Percentiles rank a stretch among this genome's conserved stretches.
These are phyloP conservation scores for Caenorhabditis afra DNA, from an alignment of 2,888 invertebrate genomes.

Conservation along the genomic window DNA sequence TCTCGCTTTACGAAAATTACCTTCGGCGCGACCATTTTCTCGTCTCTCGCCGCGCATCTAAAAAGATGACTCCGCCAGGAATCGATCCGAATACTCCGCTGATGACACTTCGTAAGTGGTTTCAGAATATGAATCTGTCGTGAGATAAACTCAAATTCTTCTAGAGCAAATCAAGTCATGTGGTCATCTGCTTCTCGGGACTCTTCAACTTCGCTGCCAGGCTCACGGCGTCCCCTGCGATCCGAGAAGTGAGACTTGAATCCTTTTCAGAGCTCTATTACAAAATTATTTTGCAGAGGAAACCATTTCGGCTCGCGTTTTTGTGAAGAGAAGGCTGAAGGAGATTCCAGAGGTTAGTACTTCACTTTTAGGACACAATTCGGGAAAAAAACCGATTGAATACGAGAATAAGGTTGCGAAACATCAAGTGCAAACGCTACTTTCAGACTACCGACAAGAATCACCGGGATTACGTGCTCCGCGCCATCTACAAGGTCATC, in stretches of 20 bases:
- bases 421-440: not conserved
- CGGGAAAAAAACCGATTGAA: not conserved
- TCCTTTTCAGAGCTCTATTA: not conserved
- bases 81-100: slow-evolving; percentile 19
- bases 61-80: not conserved
- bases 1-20: slow-evolving; percentile 13
- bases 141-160: not conserved
- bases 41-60: slow-evolving; percentile 1
- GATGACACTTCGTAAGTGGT: slow-evolving; percentile 42
- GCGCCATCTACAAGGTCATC: slow-evolving; percentile 27
- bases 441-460: slow-evolving; percentile 37
- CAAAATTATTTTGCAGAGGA: slow-evolving; percentile 19
- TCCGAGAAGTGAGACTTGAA: slow-evolving; percentile 34
- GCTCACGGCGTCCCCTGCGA: slow-evolving; percentile 14
- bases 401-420: too few species aligned
- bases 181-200: slow-evolving; percentile 30
- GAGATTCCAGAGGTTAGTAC: slow-evolving; percentile 29
- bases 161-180: slow-evolving; percentile 43
- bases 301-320: slow-evolving; percentile 24
- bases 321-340: slow-evolving; percentile 37
- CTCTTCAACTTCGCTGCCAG: slow-evolving; percentile 24
- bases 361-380: not conserved
- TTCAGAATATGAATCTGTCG: not conserved
- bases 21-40: not conserved
- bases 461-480: slow-evolving; percentile 22